Evolutionary conservation across 2,113 vertebrate species (phyloP).

Genomic region (Tauraco erythrolophus): DNA sequence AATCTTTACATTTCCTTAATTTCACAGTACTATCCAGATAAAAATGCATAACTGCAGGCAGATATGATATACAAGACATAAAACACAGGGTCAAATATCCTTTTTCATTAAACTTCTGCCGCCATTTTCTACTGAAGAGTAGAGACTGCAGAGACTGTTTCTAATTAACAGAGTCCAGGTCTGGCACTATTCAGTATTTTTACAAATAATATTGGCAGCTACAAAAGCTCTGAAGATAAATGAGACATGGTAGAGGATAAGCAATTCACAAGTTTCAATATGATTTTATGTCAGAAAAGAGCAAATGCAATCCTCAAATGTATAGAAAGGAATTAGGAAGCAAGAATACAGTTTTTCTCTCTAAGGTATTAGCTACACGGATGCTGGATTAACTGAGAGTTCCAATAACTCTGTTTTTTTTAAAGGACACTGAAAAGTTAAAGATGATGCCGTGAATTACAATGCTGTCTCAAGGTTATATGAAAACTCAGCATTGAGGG

Average conservation of each 20-base stretch:
- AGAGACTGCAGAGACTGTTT: background rate
- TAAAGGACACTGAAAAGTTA: background rate
- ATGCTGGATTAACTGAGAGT: background rate
- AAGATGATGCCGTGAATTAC: background rate
- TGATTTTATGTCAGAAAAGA: background rate
- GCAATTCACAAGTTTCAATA: background rate
- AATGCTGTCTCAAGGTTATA: background rate
- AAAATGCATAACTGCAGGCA: background rate
- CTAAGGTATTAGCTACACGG: background rate
- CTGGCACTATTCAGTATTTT: background rate
- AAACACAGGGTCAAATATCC: background rate
- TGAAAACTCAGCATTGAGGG: background rate
- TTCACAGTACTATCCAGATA: background rate
- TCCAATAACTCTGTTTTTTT: background rate
- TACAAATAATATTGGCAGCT: background rate
- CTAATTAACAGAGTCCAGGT: conserved; percentile 2
- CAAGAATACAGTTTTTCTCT: background rate
- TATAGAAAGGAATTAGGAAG: background rate
- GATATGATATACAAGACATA: background rate
- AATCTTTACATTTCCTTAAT: background rate
- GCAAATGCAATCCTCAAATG: background rate
- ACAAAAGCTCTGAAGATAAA: background rate
- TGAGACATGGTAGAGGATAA: background rate
- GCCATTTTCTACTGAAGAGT: background rate
- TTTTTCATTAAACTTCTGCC: background rate